Evolutionary conservation across 2,888 invertebrate genomes (phyloP).

Genomic region (Halocaridina rubra): DNA sequence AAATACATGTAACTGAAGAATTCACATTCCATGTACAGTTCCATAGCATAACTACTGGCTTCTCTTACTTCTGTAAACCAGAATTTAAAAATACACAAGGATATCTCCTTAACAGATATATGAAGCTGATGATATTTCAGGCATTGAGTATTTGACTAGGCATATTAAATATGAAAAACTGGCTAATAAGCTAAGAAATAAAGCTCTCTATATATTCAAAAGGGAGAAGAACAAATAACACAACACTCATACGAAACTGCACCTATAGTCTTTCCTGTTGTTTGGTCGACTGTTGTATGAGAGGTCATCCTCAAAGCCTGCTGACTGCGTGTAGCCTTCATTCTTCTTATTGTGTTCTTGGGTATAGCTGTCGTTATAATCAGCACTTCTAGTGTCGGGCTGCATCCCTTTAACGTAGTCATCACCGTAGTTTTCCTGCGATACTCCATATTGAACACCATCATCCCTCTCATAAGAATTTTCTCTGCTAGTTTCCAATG

Average conservation of each 20-base stretch:
- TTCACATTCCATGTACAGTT: no score
- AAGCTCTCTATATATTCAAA: neutral
- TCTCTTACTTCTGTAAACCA: neutral
- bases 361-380: conserved; percentile 66
- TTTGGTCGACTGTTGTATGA: conserved; percentile 90
- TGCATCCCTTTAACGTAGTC: conserved; percentile 63
- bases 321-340: conserved; percentile 62
- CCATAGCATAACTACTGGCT: neutral
- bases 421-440: conserved; percentile 66
- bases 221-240: conserved; percentile 12
- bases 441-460: conserved; percentile 66
- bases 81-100: conserved; percentile 31
- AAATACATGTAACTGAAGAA: neutral
- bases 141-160: conserved; percentile 9
- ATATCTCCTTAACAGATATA: conserved; percentile 16
- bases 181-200: conserved; percentile 29
- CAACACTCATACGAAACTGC: conserved; percentile 63
- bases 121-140: conserved; percentile 18
- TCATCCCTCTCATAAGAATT: conserved; percentile 87
- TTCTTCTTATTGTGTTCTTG: conserved; percentile 47
- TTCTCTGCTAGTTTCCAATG: conserved; percentile 82
- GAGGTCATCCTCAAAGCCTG: conserved; percentile 72
- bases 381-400: conserved; percentile 67
- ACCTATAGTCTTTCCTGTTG: conserved; percentile 74
- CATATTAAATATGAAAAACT: conserved; percentile 8